A percentile compares a stretch with the other conserved stretches of the same genome.
Evolutionary conservation across 2,797 vertebrate species (phyloP).

Genomic region (Rhinella marina): DNA sequence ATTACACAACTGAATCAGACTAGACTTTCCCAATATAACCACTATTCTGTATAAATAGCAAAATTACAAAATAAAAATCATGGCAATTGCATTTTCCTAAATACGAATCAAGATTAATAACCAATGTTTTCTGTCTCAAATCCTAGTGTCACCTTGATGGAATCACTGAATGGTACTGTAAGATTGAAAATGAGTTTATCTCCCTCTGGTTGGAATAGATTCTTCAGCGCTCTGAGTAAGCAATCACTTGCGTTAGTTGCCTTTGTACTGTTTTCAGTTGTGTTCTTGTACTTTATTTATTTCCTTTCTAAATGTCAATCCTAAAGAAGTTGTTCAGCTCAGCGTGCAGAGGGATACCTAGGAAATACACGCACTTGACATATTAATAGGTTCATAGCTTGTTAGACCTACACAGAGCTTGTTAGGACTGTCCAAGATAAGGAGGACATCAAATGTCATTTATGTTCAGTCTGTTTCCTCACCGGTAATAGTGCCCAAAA

Average conservation of each 20-base stretch:
- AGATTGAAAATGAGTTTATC: constrained; percentile 10
- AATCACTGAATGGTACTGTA: not conserved
- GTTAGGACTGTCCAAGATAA: constrained; percentile 53
- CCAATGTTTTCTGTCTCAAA: not conserved
- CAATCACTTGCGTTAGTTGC: constrained; percentile 22
- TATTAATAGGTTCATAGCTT: constrained; percentile 58
- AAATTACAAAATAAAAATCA: too few relatives aligned
- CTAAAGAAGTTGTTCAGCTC: constrained; percentile 46
- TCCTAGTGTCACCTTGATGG: constrained; percentile 2
- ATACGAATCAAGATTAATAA: not conserved
- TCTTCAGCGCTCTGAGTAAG: constrained; percentile 1
- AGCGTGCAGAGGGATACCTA: constrained; percentile 28
- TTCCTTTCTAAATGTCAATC: constrained; percentile 54
- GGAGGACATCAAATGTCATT: constrained; percentile 56
- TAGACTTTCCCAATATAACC: not conserved
- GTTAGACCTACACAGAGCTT: constrained; percentile 48
- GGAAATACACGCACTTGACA: constrained; percentile 53
- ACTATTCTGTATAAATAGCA: not conserved
- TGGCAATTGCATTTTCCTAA: not conserved
- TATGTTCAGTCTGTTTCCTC: constrained; percentile 24
- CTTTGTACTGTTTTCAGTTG: constrained; percentile 22
- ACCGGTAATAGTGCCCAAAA: constrained; percentile 38
- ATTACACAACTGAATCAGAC: not conserved
- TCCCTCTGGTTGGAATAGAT: not conserved
- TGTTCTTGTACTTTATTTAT: constrained; percentile 43